Conservation (phyloP, 2,113 vertebrate genomes). For the Sphaerodactylus townsendi region DNA sequence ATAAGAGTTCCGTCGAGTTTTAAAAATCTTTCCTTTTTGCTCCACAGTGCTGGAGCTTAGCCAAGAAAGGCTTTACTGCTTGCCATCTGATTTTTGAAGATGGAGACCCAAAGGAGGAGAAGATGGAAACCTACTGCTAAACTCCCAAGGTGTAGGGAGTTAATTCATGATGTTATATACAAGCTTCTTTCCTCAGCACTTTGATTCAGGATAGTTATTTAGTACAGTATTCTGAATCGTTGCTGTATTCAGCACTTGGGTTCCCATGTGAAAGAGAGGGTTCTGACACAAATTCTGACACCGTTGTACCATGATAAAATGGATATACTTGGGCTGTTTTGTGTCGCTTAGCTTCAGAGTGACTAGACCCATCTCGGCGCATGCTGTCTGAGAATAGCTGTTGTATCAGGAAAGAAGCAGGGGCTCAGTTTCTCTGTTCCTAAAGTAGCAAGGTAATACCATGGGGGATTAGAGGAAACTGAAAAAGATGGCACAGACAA, state of each 20-base stretch:
- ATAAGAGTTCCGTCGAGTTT: too few relatives aligned
- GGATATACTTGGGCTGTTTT: constrained; percentile 55
- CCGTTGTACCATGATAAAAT: constrained; percentile 53
- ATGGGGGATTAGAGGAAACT: constrained; percentile 52
- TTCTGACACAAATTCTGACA: constrained; percentile 58
- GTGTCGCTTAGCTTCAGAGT: too few relatives aligned
- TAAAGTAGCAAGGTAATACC: constrained; percentile 38
- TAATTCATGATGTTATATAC: neutral
- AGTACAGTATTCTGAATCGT: neutral
- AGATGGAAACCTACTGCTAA: neutral
- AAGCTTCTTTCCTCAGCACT: neutral
- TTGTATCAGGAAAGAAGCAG: constrained; percentile 32
- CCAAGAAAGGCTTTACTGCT: too few relatives aligned
- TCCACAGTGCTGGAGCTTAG: too few relatives aligned
- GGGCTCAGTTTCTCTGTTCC: constrained; percentile 36
- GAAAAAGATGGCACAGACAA: constrained; percentile 44
- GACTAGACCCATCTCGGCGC: too few relatives aligned
- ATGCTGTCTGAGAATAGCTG: constrained; percentile 36
- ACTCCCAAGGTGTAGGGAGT: neutral
- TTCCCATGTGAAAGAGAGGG: constrained; percentile 60
- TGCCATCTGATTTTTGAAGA: too few relatives aligned
- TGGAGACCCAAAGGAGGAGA: too few relatives aligned
- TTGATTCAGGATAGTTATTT: neutral
- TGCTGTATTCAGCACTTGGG: constrained; percentile 13
- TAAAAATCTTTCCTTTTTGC: too few relatives aligned